Evolutionary conservation across 2,888 invertebrate genomes (phyloP).

Genomic region (Ectemnius cavifrons): DNA sequence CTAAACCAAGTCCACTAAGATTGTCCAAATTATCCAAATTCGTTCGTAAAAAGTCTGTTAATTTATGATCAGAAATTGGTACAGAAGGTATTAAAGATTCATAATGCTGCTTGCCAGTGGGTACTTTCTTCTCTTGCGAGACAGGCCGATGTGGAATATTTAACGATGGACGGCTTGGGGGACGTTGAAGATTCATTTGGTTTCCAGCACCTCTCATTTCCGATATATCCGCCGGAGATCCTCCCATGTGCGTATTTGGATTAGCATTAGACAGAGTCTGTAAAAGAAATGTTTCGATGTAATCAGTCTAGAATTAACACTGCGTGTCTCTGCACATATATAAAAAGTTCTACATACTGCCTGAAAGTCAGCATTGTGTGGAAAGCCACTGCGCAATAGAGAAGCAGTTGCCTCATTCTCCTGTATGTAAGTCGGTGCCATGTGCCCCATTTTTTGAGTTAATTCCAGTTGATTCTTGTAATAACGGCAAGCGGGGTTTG

Average conservation of each 20-base stretch:
- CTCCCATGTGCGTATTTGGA: conserved; percentile 70
- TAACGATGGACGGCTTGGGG: conserved; percentile 75
- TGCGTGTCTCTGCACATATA: too few species aligned
- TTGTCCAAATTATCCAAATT: conserved; percentile 87
- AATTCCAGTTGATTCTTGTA: conserved; percentile 90
- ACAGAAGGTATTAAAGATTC: conserved; percentile 73
- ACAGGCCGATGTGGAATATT: conserved; percentile 76
- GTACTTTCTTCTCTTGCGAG: conserved; percentile 75
- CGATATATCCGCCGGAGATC: conserved; percentile 68
- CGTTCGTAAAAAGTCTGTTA: conserved; percentile 85
- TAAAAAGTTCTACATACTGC: conserved; percentile 53
- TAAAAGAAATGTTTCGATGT: conserved; percentile 2
- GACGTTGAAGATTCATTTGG: conserved; percentile 74
- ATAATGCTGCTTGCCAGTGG: conserved; percentile 74
- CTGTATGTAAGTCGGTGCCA: conserved; percentile 73
- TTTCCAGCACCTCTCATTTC: conserved; percentile 70
- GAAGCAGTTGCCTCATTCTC: conserved; percentile 74
- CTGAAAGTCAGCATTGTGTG: conserved; percentile 73
- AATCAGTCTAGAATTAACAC: too few species aligned
- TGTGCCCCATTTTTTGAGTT: conserved; percentile 76
- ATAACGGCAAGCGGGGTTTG: conserved; percentile 91
- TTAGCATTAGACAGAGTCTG: conserved; percentile 67
- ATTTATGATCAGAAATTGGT: conserved; percentile 81
- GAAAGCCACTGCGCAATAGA: conserved; percentile 70
- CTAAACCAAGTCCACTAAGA: conserved; percentile 75